Conservation (phyloP, 1,140 invertebrate genomes). For the Ceratitis capitata region DNA sequence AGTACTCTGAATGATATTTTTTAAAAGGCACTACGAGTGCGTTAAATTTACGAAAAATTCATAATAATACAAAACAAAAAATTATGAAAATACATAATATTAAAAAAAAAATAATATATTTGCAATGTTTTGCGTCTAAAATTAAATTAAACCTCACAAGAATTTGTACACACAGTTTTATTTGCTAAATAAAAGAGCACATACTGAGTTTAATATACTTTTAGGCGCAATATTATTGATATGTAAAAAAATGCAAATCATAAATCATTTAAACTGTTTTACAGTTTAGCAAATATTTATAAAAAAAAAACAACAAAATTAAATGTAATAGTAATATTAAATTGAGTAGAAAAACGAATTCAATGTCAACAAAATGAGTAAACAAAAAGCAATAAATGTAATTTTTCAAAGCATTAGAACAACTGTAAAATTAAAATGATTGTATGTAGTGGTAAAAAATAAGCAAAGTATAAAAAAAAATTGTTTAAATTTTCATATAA, state of each 20-base stretch:
- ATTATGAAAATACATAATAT: not conserved
- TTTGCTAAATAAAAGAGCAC: not conserved
- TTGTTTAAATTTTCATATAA: not conserved
- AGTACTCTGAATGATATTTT: not conserved
- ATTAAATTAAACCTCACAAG: not conserved
- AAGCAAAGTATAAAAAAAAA: not conserved
- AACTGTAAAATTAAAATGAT: not conserved
- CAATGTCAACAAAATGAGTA: conserved; percentile 19
- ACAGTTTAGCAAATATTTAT: too few relatives aligned
- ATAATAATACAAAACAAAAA: not conserved
- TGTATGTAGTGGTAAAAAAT: not conserved
- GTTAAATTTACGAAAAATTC: not conserved
- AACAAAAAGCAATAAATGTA: conserved; percentile 19
- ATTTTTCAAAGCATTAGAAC: not conserved
- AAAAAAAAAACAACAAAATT: not conserved
- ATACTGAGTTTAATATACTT: not conserved
- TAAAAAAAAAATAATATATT: not conserved
- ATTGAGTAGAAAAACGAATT: not conserved
- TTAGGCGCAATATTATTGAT: not conserved
- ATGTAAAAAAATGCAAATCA: not conserved
- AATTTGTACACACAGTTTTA: not conserved
- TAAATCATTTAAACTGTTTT: too few relatives aligned
- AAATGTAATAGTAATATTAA: not conserved
- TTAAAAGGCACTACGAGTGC: not conserved
- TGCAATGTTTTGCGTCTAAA: not conserved